Evolutionary conservation across 2,113 vertebrate species (phyloP), one percentile per base, ranked within the genome.

Genomic region (Uria lomvia): DNA sequence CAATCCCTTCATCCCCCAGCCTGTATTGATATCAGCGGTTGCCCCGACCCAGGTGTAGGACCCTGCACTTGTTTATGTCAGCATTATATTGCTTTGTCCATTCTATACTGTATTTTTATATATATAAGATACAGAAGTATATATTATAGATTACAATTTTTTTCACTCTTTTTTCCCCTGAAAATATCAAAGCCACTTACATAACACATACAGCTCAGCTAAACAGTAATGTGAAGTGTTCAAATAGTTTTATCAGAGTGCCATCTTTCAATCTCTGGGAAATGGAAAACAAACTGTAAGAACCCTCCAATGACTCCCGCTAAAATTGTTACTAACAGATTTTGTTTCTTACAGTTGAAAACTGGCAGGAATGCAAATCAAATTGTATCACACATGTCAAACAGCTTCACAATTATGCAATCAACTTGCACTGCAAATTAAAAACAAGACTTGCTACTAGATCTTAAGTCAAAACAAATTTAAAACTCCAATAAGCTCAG

Each of bases 341-440:
- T 97, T 95, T 94, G 85, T 90, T 96, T 96, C 93, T 94, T 96
- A 92, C 88, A 94, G 94, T 92, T 93, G 88, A 94, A 95, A 97
- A 88, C 85, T 94, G 94, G 78, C 81, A 92, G 8, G 29, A 93
- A 83, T 80, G 67, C 70, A 95, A 93, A 96, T 86, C 63, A 95
- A 94, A 93, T 74, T 92, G 78, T 94, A 96, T 93, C 92, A 88
- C 96, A 96, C 92, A 86, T 94, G 95, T 94, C 95, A 96, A 96
- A 95, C 92, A 96, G 90, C 92, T 93, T 97, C 95, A 95, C 67
- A 96, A 93, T 95, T 96, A 96, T 70, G 85, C 81, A 96, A 94
- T 96, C 95, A 96, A 95, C 82, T 96, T 92, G 78, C 52, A 67
- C 96, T 93, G 86, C 78, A 97, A 97, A 96, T 97, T 93, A 95